Conservation (phyloP, 2,113 vertebrate species). For the Callospermophilus lateralis region DNA sequence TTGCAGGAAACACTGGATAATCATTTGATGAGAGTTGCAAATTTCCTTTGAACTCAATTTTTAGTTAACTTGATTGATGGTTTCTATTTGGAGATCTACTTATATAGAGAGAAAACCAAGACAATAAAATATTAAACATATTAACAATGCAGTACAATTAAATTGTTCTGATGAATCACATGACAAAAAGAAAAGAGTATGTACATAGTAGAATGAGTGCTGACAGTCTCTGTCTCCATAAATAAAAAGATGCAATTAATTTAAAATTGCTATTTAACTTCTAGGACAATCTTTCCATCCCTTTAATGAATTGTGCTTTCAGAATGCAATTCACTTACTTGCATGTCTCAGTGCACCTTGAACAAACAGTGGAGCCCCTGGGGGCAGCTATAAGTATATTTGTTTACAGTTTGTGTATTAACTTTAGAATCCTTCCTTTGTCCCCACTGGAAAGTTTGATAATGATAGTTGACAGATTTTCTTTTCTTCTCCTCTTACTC, state of each 20-base stretch:
- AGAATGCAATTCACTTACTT: not conserved
- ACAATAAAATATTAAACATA: slow-evolving; percentile 70
- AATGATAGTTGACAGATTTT: not conserved
- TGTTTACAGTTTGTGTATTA: not conserved
- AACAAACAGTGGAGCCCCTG: not conserved
- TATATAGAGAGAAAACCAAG: slow-evolving; percentile 49
- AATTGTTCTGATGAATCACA: slow-evolving; percentile 54
- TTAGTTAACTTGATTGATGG: not conserved
- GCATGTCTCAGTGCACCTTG: not conserved
- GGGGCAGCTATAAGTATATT: not conserved
- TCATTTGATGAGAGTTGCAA: slow-evolving; percentile 56
- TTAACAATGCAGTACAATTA: slow-evolving; percentile 40
- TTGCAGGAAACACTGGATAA: slow-evolving; percentile 24
- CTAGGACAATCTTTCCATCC: not conserved
- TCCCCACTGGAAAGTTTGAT: not conserved
- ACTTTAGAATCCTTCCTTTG: not conserved
- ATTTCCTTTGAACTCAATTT: slow-evolving; percentile 49
- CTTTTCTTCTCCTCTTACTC: not conserved
- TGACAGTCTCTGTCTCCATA: not conserved
- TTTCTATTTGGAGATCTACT: slow-evolving; percentile 37
- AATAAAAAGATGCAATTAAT: slow-evolving; percentile 59
- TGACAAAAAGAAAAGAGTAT: not conserved
- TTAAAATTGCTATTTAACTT: slow-evolving; percentile 63
- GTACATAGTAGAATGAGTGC: not conserved
- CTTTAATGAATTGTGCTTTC: not conserved